Base-by-base conservation (phyloP, 2,113 vertebrate genomes). In the Hemiprocne comata region DNA sequence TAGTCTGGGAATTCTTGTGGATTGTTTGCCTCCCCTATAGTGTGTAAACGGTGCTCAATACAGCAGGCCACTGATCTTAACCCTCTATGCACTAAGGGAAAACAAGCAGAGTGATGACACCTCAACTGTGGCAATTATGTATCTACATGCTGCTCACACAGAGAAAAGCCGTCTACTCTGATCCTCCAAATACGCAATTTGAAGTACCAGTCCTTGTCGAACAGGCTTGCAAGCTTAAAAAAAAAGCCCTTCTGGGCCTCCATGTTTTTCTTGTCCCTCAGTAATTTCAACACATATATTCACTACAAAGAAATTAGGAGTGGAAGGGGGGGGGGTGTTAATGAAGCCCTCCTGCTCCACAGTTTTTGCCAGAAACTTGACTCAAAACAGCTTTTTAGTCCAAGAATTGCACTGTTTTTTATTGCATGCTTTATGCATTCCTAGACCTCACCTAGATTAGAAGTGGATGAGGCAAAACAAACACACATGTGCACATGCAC, bases 401-500 rank as follows among this genome's bases (percentile, higher is more conserved):
- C 61, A 87, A 85, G 33, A 89, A 92, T 1, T 57, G 25, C 7
- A 9, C 67, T 81, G 28, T 5, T 90, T 88, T 88, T 90, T 75
- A 85, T 36, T 58, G n/a, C 31, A 46, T 31, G 61, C 70, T 94
- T 86, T 79, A 57, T 15, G n/a, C 53, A 61, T 84, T 85, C 85
- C 80, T 81, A 90, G 88, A 84, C 61, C 71, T 90, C 77, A 70
- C 86, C 83, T 90, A 89, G 61, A 71, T 71, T 44, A 86, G 85
- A 74, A 92, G 53, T 50, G 64, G 75, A 61, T 46, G 10, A 93
- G 85, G 65, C 88, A 96, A 92, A 86, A 79, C 79, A 93, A 95
- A 71, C 73, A 96, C 65, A 81, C 44, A 5, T 33, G 67, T 28
- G 58, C 33, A 12, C 34, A 48, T 50, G 81, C 73, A 75, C 25